Evolutionary conservation across 2,888 invertebrate genomes (phyloP).

Genomic region (Gari tellinella): DNA sequence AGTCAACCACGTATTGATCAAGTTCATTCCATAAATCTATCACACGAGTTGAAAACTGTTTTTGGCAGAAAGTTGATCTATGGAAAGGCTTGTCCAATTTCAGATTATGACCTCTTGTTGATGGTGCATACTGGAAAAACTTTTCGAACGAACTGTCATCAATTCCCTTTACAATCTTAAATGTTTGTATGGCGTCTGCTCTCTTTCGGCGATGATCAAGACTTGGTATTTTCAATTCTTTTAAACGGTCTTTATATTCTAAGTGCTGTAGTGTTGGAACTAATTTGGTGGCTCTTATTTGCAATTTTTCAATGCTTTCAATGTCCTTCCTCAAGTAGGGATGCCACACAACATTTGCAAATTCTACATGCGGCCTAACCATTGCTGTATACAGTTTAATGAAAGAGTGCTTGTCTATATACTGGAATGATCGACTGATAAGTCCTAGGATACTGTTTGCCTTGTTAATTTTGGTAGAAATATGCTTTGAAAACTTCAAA

Average conservation of each 20-base stretch:
- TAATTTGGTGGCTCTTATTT: not conserved
- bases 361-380: slow-evolving; percentile 19
- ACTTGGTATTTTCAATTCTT: too few species aligned
- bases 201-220: too few species aligned
- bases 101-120: not conserved
- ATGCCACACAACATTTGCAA: slow-evolving; percentile 13
- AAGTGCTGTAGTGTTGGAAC: not conserved
- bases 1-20: too few species aligned
- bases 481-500: slow-evolving; percentile 28
- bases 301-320: not conserved
- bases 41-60: too few species aligned
- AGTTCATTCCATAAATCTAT: too few species aligned
- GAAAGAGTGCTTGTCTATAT: slow-evolving; percentile 18
- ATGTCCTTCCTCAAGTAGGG: not conserved
- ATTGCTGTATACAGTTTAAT: slow-evolving; percentile 18
- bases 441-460: slow-evolving; percentile 29
- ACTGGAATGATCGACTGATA: slow-evolving; percentile 24
- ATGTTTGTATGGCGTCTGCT: too few species aligned
- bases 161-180: too few species aligned
- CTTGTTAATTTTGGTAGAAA: slow-evolving; percentile 30
- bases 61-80: too few species aligned
- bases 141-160: too few species aligned
- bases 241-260: too few species aligned
- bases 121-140: too few species aligned
- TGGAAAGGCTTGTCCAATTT: not conserved